A percentile compares a stretch with the other conserved stretches of the same genome.
These are phyloP conservation scores for Boloria euphrosyne DNA, from an alignment of 2,888 invertebrate genomes.

Conservation along the genomic window DNA sequence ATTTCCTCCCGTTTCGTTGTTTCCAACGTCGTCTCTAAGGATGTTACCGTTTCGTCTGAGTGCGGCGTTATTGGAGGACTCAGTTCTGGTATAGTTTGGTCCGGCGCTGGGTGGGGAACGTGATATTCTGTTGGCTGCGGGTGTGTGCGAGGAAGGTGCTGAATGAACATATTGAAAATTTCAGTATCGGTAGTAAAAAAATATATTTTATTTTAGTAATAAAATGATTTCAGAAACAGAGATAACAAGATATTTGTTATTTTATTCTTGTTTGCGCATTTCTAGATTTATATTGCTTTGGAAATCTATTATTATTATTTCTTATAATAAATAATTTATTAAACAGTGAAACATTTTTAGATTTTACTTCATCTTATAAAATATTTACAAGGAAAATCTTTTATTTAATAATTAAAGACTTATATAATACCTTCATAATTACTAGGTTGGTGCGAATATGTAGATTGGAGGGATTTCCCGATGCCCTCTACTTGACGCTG, in stretches of 20 bases:
- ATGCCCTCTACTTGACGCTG: conserved; percentile 89
- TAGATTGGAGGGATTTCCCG: conserved; percentile 71
- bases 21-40: conserved; percentile 50
- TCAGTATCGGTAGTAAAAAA: no score
- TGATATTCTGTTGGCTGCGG: conserved; percentile 65
- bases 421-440: conserved; percentile 62
- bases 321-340: no score
- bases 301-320: background rate
- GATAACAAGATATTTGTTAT: background rate
- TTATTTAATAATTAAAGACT: background rate
- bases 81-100: conserved; percentile 70
- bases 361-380: no score
- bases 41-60: conserved; percentile 51
- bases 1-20: conserved; percentile 51
- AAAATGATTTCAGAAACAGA: no score
- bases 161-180: conserved; percentile 22
- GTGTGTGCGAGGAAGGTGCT: conserved; percentile 76
- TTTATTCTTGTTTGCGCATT: background rate
- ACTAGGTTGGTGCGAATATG: conserved; percentile 61
- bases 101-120: conserved; percentile 62
- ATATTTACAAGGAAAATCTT: background rate
- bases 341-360: no score
- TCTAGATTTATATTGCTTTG: background rate
- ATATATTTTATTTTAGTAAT: no score
- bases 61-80: conserved; percentile 69